These are phyloP conservation scores for Ostrea edulis DNA, from an alignment of 1,140 invertebrate genomes.

Conservation along the genomic window DNA sequence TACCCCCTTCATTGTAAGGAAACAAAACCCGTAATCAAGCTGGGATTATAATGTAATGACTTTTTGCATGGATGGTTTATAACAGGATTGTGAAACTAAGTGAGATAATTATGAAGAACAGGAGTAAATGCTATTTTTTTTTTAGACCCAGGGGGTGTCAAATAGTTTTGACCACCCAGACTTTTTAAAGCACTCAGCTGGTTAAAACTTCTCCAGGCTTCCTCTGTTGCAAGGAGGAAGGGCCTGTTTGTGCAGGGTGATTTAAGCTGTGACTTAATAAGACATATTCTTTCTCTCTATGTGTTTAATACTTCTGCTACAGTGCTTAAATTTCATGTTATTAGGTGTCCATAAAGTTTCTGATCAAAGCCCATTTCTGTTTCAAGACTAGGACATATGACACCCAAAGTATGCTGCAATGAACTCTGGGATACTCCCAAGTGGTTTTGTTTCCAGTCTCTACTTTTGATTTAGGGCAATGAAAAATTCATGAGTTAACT, in stretches of 20 bases:
- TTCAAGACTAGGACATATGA: neutral
- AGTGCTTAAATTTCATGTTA: conserved; percentile 35
- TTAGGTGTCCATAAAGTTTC: conserved; percentile 28
- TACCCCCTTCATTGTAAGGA: neutral
- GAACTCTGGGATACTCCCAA: neutral
- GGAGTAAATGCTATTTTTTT: neutral
- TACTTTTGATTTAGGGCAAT: neutral
- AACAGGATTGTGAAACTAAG: neutral
- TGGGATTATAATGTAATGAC: conserved; percentile 15
- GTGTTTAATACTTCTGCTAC: conserved; percentile 16
- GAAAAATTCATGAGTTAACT: conserved; percentile 27
- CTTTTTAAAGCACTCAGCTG: neutral
- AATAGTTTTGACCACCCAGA: neutral
- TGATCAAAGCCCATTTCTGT: conserved; percentile 7
- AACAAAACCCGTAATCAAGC: neutral
- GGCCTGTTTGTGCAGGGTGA: neutral
- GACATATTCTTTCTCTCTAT: neutral
- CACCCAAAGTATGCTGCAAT: neutral
- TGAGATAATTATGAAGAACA: conserved; percentile 22
- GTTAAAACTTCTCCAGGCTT: neutral
- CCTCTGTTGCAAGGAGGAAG: neutral
- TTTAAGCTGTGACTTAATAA: conserved; percentile 32
- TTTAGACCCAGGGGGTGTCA: neutral
- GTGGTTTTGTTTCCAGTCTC: neutral
- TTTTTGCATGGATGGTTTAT: neutral